Evolutionary conservation across 1,140 invertebrate genomes (phyloP), one percentile per base, ranked within the genome.

Genomic region (Pectinophora gossypiella): DNA sequence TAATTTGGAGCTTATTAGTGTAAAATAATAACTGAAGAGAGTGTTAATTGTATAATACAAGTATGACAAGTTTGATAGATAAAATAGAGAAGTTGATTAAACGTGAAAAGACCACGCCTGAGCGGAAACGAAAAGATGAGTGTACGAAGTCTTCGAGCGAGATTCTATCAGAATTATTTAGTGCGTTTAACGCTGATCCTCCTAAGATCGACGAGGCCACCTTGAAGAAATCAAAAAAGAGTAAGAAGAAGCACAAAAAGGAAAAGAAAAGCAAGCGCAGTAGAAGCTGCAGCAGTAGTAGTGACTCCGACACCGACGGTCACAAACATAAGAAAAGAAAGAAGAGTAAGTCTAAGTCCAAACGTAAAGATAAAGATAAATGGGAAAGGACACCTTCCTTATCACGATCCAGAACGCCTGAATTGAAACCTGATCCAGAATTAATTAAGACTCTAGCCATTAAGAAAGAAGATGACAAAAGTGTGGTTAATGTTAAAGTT

Each of bases 161-260:
- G 73, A 95, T 95, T 66, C 85, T 95, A 5, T 93, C 93, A 0
- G 94, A 95, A 78, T 85, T 95, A 0, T 95, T 95, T 64, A 89
- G 91, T 46, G 93, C 92, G 3, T 94, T 94, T 65, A 92, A 94
- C 67, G 91, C 89, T 19, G 88, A 88, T 50, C 91, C 91, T 36
- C 90, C 91, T 6, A 85, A 90, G 62, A 88, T 88, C 56, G 74
- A 73, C 13, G 83, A 86, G 10, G 60, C 68, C 51, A 59, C 54
- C 23, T 51, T 49, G 51, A 88, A 83, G 56, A 75, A 68, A 57
- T 60, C 56, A 19, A 87, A 72, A 62, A 88, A 75, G 40, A 80
- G 52, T 61, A 89, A 78, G 72, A 86, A 68, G 67, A 89, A 76
- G 58, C 72, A 85, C 43, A 86, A 87, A 60, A 85, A 85, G 20